Evolutionary conservation across 2,888 invertebrate genomes (phyloP), one percentile per base, ranked within the genome.

Genomic region (Muscina levida): DNA sequence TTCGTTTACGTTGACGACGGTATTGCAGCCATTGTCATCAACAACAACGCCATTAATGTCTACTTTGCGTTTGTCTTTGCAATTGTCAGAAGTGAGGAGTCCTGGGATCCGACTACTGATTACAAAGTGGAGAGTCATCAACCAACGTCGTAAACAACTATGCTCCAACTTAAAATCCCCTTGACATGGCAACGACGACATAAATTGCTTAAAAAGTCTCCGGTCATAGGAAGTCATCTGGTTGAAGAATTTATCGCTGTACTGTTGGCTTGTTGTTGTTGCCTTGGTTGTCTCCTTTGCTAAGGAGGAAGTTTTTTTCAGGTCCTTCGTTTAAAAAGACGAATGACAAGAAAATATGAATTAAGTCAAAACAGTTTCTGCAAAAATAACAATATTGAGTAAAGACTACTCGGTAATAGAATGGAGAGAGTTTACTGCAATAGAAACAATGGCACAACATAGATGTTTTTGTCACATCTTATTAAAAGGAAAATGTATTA

Each of bases 171-270:
- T 67, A 11, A 74, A 68, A 68, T 75, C 31, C 68, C 15, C 59
- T 51, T 42, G 62, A 62, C 68, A 62, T 75, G 68, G 51, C 75
- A 75, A 59, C 70, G 62, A 59, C 26, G 62, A 68, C 75, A 70
- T 75, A 70, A 62, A 75, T 75, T 70, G 68, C 44, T 75, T 48
- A 59, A 70, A 59, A 62, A 62, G 62, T 75, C 68, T 70, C 51
- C 62, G 75, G 75, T 70, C 75, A 65, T 75, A 62, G 42, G 31
- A 62, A 53, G 70, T 70, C 75, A 70, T 59, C 68, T 31, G 26
- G 68, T 26, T 42, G 11, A 39, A 26, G 48, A 74, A 70, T 75
- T 75, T 75, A 75, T 75, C 44, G 59, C 68, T 13, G 19, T 37
- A 42, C 22, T 6, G 39, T 62, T 19, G 19, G 42, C 19, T n/a